A percentile compares a stretch with the other conserved stretches of the same genome.
These are phyloP conservation scores for Drosophila vallismaia DNA, from an alignment of 2,888 invertebrate genomes.

Conservation along the genomic window DNA sequence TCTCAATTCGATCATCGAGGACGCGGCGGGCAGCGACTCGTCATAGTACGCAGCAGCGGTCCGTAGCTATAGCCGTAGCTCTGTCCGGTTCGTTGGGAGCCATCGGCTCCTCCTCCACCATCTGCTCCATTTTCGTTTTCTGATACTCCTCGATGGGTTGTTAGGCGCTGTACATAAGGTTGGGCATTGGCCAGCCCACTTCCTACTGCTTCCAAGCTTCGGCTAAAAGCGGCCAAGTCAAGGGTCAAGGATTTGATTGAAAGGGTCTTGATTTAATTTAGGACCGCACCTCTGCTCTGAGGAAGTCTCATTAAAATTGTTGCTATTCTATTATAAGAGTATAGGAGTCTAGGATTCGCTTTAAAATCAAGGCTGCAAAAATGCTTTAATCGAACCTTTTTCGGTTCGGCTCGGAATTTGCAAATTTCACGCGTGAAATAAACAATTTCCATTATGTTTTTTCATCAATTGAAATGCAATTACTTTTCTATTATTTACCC, in stretches of 20 bases:
- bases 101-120: not conserved
- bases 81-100: constrained; percentile 17
- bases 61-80: constrained; percentile 30
- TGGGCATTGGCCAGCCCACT: constrained; percentile 45
- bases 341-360: not conserved
- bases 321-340: not conserved
- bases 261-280: constrained; percentile 1
- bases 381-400: constrained; percentile 4
- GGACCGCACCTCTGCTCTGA: not conserved
- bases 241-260: not conserved
- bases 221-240: constrained; percentile 18
- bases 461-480: not conserved
- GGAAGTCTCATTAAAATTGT: not conserved
- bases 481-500: not conserved
- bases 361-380: constrained; percentile 29
- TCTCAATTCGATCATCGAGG: constrained; percentile 84
- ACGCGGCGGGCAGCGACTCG: constrained; percentile 84
- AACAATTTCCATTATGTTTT: not conserved
- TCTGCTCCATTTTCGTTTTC: not conserved
- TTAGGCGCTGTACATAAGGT: constrained; percentile 56
- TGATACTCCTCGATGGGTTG: constrained; percentile 66
- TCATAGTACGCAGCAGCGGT: constrained; percentile 84
- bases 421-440: no score
- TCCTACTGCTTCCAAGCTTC: constrained; percentile 61
- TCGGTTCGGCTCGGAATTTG: constrained; percentile 7